Conservation (phyloP, 2,113 vertebrate species). For the Dicentrarchus labrax region DNA sequence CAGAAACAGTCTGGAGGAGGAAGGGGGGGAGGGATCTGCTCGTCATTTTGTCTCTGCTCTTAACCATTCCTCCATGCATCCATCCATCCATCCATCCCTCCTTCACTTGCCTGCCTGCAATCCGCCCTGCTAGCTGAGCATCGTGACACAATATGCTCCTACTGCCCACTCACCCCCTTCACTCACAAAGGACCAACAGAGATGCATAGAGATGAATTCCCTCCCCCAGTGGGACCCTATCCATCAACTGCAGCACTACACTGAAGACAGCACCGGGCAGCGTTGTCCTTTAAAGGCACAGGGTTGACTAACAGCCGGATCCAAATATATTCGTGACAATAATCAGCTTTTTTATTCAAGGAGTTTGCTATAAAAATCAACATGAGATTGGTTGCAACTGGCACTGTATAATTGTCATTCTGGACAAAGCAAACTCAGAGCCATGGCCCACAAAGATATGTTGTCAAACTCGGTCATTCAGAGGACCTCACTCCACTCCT, state of each 20-base stretch:
- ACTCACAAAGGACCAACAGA: constrained; percentile 50
- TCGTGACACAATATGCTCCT: constrained; percentile 46
- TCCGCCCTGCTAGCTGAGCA: constrained; percentile 30
- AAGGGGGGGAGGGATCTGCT: not conserved
- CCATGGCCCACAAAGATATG: constrained; percentile 17
- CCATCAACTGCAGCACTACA: constrained; percentile 58
- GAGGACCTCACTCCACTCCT: constrained; percentile 32
- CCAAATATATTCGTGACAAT: not conserved
- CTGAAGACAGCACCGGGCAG: constrained; percentile 21
- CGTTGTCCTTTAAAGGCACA: constrained; percentile 44
- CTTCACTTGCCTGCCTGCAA: not conserved
- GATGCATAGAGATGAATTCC: constrained; percentile 50
- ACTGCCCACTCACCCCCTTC: constrained; percentile 25
- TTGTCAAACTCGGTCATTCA: constrained; percentile 61
- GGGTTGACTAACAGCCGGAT: not conserved
- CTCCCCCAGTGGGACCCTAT: constrained; percentile 59
- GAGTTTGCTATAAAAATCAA: not conserved
- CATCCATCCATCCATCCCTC: constrained; percentile 10
- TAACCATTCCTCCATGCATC: not conserved
- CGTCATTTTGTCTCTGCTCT: constrained; percentile 10
- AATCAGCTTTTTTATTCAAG: not conserved
- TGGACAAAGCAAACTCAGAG: constrained; percentile 25
- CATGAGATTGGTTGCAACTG: not conserved
- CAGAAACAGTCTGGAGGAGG: not conserved
- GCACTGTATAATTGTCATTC: not conserved